Conservation (phyloP, 1,140 invertebrate genomes). For the Microplitis demolitor region DNA sequence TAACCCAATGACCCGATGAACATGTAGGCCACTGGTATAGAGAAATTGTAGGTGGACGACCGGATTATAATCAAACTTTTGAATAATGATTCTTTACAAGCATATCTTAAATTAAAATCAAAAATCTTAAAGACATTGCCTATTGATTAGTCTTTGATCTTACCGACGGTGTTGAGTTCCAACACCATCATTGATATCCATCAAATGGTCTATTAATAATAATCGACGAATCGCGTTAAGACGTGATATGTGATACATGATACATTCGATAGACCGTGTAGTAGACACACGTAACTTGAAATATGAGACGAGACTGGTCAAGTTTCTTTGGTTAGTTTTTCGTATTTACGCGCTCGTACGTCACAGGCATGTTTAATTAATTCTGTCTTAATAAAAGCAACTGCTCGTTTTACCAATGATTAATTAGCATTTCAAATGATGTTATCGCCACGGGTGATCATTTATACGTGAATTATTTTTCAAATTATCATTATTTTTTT, state of each 20-base stretch:
- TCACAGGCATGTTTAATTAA: constrained; percentile 39
- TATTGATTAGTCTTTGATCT: not conserved
- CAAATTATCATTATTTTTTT: no score
- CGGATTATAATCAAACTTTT: not conserved
- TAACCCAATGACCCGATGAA: constrained; percentile 48
- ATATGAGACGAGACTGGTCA: no score
- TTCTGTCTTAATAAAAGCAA: constrained; percentile 46
- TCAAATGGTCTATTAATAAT: no score
- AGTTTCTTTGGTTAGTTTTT: not conserved
- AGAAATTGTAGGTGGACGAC: constrained; percentile 44
- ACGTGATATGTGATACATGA: no score
- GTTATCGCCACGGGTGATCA: constrained; percentile 37
- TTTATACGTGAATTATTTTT: not conserved
- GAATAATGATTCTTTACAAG: not conserved
- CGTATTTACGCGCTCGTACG: constrained; percentile 23
- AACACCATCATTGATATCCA: no score
- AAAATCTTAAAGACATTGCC: not conserved
- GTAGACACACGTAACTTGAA: no score
- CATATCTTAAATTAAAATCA: not conserved
- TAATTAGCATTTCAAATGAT: constrained; percentile 50
- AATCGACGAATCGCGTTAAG: no score
- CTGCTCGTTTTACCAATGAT: constrained; percentile 38
- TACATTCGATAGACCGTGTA: no score
- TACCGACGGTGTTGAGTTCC: no score
- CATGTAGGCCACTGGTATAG: constrained; percentile 45